Base-by-base conservation (phyloP, 1,140 invertebrate genomes). In the Penaeus indicus region DNA sequence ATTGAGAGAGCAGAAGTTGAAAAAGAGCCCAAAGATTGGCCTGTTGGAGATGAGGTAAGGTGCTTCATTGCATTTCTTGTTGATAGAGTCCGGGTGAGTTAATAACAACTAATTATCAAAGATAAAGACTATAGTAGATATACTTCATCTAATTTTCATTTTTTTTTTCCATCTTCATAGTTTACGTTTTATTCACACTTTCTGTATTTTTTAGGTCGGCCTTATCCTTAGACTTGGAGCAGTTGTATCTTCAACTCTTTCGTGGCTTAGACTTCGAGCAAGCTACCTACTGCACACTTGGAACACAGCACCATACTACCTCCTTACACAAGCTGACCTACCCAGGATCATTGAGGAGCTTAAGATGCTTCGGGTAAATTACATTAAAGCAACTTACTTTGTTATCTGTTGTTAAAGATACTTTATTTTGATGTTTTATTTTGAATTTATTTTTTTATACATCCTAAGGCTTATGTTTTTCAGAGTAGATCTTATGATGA, bases 261-360 rank as follows among this genome's bases (percentile, higher is more conserved):
- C 80, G 42, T 97, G 96, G 96, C 95, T 95, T 54, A 93, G 95
- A 47, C 94, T 94, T 13, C 95, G 95, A 92, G 94, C 95, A 0
- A 94, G 95, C 85, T 93, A 94, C 78, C 93, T 96, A 22, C 95
- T 95, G 21, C 96, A 96, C 88, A 93, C 94, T 42, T 97, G 96
- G 96, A 94, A 95, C 69, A 95, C 96, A 92, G 94, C 95, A 64
- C 94, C 94, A 25, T 96, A 96, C 92, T 95, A 95, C 90, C 91
- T 93, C 18, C 89, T 94, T 0, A 93, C 93, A 7, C 94, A 94
- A 79, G 92, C 92, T 3, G 96, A 97, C 92, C 94, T 96, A 67
- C 93, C 94, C 25, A 94, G 94, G 38, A 96, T 95, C 90, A 93
- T 96, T 69, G 94, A 94, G 79, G 94, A 91, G 78, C 80, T 91